A percentile compares a stretch with the other conserved stretches of the same genome.
These are phyloP conservation scores for Cantharis nigra DNA, from an alignment of 2,888 invertebrate species.

Conservation along the genomic window DNA sequence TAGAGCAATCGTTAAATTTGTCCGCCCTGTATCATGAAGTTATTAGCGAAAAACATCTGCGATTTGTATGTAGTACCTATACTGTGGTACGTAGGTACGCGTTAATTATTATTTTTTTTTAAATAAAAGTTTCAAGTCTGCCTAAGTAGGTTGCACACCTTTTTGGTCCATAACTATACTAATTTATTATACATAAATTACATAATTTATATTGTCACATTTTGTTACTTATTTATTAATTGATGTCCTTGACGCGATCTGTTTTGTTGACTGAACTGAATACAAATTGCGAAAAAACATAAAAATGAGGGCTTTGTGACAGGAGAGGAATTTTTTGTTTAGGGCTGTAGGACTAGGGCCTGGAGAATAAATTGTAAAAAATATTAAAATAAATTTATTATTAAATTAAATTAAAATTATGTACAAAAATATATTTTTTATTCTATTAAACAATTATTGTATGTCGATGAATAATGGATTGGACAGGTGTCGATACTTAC, in stretches of 20 bases:
- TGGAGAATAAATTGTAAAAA: background rate
- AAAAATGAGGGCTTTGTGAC: background rate
- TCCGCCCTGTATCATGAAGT: constrained; percentile 11
- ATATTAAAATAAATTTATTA: constrained; percentile 11
- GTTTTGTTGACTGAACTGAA: background rate
- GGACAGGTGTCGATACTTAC: background rate
- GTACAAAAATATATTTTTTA: constrained; percentile 18
- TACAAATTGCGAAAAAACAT: background rate
- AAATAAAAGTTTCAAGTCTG: background rate
- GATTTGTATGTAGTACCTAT: background rate
- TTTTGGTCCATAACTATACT: background rate
- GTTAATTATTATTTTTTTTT: background rate
- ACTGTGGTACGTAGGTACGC: background rate
- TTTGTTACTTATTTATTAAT: background rate
- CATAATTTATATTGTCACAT: background rate
- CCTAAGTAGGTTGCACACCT: background rate
- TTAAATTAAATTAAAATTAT: constrained; percentile 17
- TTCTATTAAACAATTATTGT: background rate
- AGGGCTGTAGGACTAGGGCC: too few relatives aligned
- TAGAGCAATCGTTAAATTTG: constrained; percentile 25
- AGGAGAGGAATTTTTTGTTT: background rate
- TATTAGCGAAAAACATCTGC: constrained; percentile 10
- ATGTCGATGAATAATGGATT: background rate
- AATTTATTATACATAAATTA: background rate
- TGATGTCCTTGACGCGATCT: background rate